Evolutionary conservation across 2,797 vertebrate species (phyloP).

Genomic region (Schizothorax lantsangensis): DNA sequence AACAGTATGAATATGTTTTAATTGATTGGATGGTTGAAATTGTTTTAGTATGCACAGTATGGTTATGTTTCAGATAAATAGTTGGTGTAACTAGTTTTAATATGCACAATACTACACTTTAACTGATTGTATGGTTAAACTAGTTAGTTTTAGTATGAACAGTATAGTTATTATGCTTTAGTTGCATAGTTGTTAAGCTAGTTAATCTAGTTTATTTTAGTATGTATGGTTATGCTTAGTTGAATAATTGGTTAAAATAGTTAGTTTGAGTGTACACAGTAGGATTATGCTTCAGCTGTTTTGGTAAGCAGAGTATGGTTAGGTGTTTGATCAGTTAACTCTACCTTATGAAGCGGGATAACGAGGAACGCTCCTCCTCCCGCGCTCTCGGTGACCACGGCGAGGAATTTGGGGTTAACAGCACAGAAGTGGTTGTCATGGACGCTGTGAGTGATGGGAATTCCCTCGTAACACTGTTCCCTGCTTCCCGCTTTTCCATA

Average conservation of each 20-base stretch:
- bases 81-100: not conserved
- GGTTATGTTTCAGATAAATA: not conserved
- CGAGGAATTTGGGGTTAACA: conserved; percentile 81
- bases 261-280: not conserved
- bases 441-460: conserved; percentile 85
- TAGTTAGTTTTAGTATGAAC: not conserved
- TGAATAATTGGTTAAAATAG: not conserved
- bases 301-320: not conserved
- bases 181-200: not conserved
- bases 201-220: not conserved
- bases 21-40: not conserved
- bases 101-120: not conserved
- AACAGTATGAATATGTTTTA: not conserved
- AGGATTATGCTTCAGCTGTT: not conserved
- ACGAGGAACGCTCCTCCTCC: conserved; percentile 84
- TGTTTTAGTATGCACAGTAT: not conserved
- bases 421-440: conserved; percentile 87
- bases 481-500: conserved; percentile 83
- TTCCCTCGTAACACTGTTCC: conserved; percentile 84
- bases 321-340: not conserved
- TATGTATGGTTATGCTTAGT: not conserved
- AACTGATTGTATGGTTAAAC: not conserved
- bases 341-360: conserved; percentile 83
- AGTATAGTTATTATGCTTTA: not conserved
- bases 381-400: conserved; percentile 82